phyloP scores from a whole-genome alignment of 2,113 vertebrate genomes.

The mouse (Mus musculus) region DNA sequence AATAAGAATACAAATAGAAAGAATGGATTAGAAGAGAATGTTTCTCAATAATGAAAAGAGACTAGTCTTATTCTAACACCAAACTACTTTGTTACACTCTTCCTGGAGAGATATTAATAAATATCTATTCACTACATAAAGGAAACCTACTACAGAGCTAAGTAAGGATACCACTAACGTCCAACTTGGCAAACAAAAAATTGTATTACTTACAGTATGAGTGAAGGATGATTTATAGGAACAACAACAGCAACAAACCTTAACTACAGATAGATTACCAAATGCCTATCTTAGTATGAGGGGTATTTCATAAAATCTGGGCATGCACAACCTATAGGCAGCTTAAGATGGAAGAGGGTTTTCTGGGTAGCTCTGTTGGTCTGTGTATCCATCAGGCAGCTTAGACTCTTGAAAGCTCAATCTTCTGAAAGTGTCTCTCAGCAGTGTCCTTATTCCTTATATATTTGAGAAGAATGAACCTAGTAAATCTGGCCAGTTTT shows the following conservation, averaged over 20 bases:
- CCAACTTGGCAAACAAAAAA: neutral
- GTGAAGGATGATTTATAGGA: neutral
- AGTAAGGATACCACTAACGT: neutral
- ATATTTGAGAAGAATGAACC: neutral
- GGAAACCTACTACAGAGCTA: neutral
- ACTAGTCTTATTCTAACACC: neutral
- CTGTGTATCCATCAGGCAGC: neutral
- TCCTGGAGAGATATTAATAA: neutral
- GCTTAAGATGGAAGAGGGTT: no score
- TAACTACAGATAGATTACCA: neutral
- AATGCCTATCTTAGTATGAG: neutral
- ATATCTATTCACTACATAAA: neutral
- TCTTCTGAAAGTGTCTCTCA: neutral
- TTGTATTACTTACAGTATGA: neutral
- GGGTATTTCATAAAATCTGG: neutral
- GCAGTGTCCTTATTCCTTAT: neutral
- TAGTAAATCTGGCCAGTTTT: neutral
- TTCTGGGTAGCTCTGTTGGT: neutral
- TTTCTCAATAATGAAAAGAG: neutral
- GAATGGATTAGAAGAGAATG: neutral
- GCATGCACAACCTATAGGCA: neutral
- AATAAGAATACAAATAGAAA: neutral
- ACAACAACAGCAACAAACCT: no score
- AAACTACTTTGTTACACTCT: neutral
- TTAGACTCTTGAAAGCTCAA: neutral